phyloP scores from a whole-genome alignment of 1,140 invertebrate species.

The Gonioctena quinquepunctata region DNA sequence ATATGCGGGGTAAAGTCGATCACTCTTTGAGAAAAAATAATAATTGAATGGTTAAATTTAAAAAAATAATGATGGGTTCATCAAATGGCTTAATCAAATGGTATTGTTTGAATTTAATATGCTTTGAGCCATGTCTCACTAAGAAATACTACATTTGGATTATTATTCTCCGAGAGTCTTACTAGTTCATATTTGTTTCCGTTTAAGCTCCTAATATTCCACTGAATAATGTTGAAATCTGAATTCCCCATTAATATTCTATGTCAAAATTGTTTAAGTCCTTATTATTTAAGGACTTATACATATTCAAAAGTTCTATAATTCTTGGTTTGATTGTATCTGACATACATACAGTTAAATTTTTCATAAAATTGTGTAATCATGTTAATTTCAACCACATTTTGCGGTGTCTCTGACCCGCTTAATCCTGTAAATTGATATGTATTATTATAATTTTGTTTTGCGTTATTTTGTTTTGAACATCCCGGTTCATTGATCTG shows the following conservation, averaged over 20 bases:
- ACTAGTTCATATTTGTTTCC: constrained; percentile 15
- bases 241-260: not conserved
- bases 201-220: constrained; percentile 20
- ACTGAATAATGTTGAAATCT: constrained; percentile 16
- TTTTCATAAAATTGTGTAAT: not conserved
- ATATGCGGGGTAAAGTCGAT: too few species aligned
- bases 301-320: not conserved
- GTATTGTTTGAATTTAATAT: too few species aligned
- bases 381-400: not conserved
- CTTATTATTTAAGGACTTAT: not conserved
- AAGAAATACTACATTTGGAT: constrained; percentile 15
- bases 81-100: too few species aligned
- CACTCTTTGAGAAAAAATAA: too few species aligned
- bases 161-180: not conserved
- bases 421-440: too few species aligned
- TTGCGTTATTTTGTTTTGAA: not conserved
- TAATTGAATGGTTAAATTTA: too few species aligned
- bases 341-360: not conserved
- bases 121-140: constrained; percentile 24
- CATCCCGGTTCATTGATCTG: not conserved
- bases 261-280: not conserved
- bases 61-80: too few species aligned
- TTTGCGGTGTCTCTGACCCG: too few species aligned
- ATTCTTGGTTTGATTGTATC: not conserved
- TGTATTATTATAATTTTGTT: not conserved